A percentile compares a stretch with the other conserved stretches of the same genome.
phyloP scores from a whole-genome alignment of 2,113 vertebrate genomes.

The Coracopsis vasa region DNA sequence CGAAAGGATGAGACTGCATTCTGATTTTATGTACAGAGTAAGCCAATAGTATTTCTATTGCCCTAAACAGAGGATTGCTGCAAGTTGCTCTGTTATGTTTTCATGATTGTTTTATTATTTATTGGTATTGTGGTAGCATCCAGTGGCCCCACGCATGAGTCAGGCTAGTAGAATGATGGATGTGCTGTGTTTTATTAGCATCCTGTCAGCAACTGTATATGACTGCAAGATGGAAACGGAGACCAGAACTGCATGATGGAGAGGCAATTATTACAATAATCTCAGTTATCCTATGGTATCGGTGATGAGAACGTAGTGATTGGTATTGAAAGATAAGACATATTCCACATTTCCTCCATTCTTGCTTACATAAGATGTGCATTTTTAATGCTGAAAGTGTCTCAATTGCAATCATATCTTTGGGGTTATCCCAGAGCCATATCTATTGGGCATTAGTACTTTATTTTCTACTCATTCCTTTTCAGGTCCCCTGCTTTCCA shows the following conservation, averaged over 20 bases:
- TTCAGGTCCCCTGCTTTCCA: not conserved
- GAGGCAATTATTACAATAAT: not conserved
- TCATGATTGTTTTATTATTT: not conserved
- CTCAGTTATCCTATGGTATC: not conserved
- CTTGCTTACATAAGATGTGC: not conserved
- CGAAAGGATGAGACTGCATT: not conserved
- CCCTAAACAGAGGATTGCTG: not conserved
- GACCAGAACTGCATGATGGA: not conserved
- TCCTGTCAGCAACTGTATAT: not conserved
- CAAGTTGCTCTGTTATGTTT: not conserved
- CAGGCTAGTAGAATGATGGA: not conserved
- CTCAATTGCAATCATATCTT: not conserved
- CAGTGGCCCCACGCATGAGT: not conserved
- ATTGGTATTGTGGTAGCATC: not conserved
- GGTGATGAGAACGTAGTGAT: not conserved
- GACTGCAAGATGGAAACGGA: not conserved
- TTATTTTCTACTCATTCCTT: not conserved
- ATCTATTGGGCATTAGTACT: not conserved
- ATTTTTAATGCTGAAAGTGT: not conserved
- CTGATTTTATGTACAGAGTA: not conserved
- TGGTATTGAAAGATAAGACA: not conserved
- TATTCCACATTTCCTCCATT: not conserved
- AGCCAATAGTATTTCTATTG: not conserved
- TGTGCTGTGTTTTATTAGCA: not conserved
- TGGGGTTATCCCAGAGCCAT: not conserved